Base-by-base conservation (phyloP, 2,888 invertebrate species). In the Steinernema scapterisci region DNA sequence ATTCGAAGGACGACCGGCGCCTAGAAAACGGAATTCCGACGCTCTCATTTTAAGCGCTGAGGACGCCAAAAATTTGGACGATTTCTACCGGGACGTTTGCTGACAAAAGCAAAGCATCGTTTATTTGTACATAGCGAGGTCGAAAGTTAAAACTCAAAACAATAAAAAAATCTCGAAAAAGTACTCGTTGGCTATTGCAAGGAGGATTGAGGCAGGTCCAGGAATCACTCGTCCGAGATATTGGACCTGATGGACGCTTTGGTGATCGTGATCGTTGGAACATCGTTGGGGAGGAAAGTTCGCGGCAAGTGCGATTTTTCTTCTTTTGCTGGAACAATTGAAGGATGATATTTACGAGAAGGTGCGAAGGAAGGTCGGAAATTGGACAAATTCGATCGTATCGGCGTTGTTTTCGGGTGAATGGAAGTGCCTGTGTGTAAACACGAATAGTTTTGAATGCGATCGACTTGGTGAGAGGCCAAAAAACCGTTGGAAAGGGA, bases 81-180 rank as follows among this genome's bases (percentile, higher is more conserved):
- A 63, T 27, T 63, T 63, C 63, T 63, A 63, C 63, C 27, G 63
- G 31, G 16, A 63, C 31, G 38, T 63, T 6, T 63, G 63, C n/a
- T 63, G 31, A 63, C 48, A 1, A 27, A 21, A 54, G 54, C 54
- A 21, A 13, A 48, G 19, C 16, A 48, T 63, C 16, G 25, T 63
- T 63, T 63, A 31, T 63, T 63, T 63, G 63, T 63, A 63, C 63
- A 63, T 63, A 63, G 38, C n/a, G 13, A 48, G 48, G 48, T 48
- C 48, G 48, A 5, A 5, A n/a, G 9, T 38, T 9, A n/a, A 19
- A n/a, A 48, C 48, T n/a, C 19, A 13, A 48, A 48, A 48, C 3
- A 19, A 48, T 48, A 48, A 48, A 16, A 48, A 48, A 48, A 48
- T 48, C 19, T 38, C 13, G 48, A 48, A 16, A 13, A 48, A 48